A percentile compares a stretch with the other conserved stretches of the same genome.
Conservation (phyloP, 2,888 invertebrate species). For the Drosophila atripex region DNA sequence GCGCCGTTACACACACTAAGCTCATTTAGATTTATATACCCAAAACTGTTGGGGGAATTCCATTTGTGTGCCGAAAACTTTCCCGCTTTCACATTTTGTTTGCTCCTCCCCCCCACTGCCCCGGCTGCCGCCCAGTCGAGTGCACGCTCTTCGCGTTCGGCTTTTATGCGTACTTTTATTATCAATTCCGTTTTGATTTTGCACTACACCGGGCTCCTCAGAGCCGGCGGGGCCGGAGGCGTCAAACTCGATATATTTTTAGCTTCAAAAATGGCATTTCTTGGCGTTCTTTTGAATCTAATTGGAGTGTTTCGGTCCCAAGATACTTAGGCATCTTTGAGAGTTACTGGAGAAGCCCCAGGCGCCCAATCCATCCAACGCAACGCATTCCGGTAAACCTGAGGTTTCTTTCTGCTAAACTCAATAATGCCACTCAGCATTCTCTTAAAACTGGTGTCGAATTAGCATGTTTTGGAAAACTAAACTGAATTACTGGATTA, state of each 20-base stretch:
- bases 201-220: neutral
- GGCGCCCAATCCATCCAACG: neutral
- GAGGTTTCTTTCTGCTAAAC: neutral
- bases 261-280: neutral
- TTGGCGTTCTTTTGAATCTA: neutral
- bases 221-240: neutral
- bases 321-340: neutral
- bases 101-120: neutral
- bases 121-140: neutral
- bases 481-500: no score
- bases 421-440: neutral
- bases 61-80: slow-evolving; percentile 64
- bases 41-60: slow-evolving; percentile 62
- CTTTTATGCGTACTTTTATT: slow-evolving; percentile 27
- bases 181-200: slow-evolving; percentile 2
- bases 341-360: neutral
- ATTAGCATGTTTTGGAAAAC: neutral
- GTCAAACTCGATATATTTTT: neutral
- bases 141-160: slow-evolving; percentile 5
- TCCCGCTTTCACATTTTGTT: slow-evolving; percentile 42
- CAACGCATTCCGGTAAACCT: neutral
- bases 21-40: slow-evolving; percentile 76
- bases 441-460: neutral
- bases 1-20: slow-evolving; percentile 63
- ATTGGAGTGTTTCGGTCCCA: neutral